Percentiles rank a stretch among this genome's conserved stretches.
These are phyloP conservation scores for Sebastes ruberrimus DNA, from an alignment of 2,797 vertebrate species.

Conservation along the genomic window DNA sequence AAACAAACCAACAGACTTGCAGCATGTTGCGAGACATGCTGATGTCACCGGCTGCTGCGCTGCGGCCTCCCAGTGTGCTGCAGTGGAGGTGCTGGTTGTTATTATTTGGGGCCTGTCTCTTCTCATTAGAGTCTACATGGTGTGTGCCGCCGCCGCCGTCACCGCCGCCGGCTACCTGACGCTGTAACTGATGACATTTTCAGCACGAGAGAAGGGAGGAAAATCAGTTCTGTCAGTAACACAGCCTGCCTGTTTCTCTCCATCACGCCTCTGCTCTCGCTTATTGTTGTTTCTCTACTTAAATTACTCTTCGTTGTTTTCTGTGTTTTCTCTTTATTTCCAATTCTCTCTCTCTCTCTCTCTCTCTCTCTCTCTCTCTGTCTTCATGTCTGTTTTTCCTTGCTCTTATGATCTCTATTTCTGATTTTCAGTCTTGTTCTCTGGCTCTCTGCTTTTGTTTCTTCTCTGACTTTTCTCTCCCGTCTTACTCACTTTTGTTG, in stretches of 20 bases:
- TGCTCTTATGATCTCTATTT: not conserved
- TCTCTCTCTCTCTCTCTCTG: not conserved
- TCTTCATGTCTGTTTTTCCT: not conserved
- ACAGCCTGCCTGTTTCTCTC: not conserved
- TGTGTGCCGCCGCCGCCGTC: not conserved
- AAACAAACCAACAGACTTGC: not conserved
- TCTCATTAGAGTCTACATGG: constrained; percentile 24
- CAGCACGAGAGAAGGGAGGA: not conserved
- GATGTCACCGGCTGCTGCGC: not conserved
- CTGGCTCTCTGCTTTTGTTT: not conserved
- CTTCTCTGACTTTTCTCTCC: not conserved
- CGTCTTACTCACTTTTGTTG: not conserved
- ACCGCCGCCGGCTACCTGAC: not conserved
- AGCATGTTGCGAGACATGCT: not conserved
- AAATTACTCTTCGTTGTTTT: not conserved
- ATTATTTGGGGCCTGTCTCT: constrained; percentile 42
- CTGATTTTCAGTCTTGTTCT: not conserved
- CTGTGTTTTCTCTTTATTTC: not conserved
- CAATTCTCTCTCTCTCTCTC: not conserved
- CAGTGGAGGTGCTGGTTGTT: not conserved
- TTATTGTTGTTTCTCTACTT: not conserved
- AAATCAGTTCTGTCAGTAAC: constrained; percentile 22
- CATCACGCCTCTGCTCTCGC: not conserved
- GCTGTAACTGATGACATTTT: constrained; percentile 29
- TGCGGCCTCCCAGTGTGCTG: not conserved